A percentile compares a stretch with the other conserved stretches of the same genome.
phyloP scores from a whole-genome alignment of 2,113 vertebrate genomes.

The Leptodactylus fuscus region DNA sequence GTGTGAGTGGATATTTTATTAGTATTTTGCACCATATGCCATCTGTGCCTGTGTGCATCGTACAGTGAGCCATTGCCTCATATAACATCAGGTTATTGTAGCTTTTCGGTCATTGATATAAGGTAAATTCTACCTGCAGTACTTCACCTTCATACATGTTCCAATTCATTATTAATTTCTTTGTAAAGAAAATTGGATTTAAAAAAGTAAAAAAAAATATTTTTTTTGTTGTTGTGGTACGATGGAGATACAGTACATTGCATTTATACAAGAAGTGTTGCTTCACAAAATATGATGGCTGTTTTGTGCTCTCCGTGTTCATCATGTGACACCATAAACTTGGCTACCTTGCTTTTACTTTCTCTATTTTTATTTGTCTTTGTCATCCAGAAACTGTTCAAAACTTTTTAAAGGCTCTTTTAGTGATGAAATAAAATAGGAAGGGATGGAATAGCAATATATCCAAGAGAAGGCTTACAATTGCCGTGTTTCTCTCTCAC shows the following conservation, averaged over 20 bases:
- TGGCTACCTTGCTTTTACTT: background rate
- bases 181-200: background rate
- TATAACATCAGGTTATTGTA: too few relatives aligned
- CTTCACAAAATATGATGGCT: background rate
- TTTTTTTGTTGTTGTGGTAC: background rate
- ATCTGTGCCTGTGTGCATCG: too few relatives aligned
- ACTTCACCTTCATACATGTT: too few relatives aligned
- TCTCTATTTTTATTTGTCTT: constrained; percentile 35
- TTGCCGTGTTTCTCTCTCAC: constrained; percentile 48
- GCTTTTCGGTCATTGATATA: too few relatives aligned
- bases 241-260: background rate
- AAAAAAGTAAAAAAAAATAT: background rate
- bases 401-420: constrained; percentile 55
- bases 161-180: background rate
- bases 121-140: background rate
- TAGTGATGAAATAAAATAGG: constrained; percentile 47
- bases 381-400: constrained; percentile 28
- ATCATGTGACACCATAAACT: constrained; percentile 27
- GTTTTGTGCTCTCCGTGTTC: background rate
- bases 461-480: constrained; percentile 46
- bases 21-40: too few relatives aligned
- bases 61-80: too few relatives aligned
- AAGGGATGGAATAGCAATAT: constrained; percentile 44
- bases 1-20: too few relatives aligned
- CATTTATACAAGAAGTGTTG: background rate